Conservation (phyloP, 2,888 invertebrate genomes). For the Hypolimnas misippus region DNA sequence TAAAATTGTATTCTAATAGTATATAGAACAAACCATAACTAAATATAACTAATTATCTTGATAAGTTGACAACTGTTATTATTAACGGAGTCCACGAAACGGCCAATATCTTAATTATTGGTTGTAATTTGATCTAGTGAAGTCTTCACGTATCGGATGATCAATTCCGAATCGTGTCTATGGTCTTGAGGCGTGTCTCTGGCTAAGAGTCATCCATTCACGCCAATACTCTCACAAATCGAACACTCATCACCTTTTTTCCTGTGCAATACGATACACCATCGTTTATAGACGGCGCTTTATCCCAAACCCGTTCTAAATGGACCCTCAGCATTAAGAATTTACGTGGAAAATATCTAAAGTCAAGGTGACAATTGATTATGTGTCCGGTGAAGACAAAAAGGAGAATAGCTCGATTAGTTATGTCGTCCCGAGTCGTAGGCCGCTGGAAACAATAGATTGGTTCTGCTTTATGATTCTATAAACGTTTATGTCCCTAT, state of each 20-base stretch:
- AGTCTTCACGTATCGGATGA: conserved; percentile 55
- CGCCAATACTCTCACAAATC: conserved; percentile 64
- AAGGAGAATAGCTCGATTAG: conserved; percentile 80
- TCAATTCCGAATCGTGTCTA: conserved; percentile 52
- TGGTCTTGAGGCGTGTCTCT: conserved; percentile 55
- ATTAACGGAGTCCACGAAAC: conserved; percentile 31
- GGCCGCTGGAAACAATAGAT: conserved; percentile 79
- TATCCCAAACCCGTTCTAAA: conserved; percentile 76
- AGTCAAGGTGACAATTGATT: conserved; percentile 80
- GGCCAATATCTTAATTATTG: conserved; percentile 59
- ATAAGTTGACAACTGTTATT: conserved; percentile 25
- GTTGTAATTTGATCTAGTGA: conserved; percentile 59
- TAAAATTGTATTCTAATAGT: too few species aligned
- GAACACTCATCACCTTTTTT: conserved; percentile 81
- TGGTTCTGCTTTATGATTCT: conserved; percentile 80
- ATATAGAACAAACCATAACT: too few species aligned
- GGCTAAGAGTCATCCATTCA: conserved; percentile 66
- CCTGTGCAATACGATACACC: conserved; percentile 78
- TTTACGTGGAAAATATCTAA: conserved; percentile 73
- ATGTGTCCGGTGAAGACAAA: conserved; percentile 73
- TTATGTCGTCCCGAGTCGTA: conserved; percentile 76
- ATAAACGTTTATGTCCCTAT: conserved; percentile 82
- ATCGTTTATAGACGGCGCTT: conserved; percentile 72
- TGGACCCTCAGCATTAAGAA: conserved; percentile 65
- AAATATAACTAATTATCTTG: conserved; percentile 34